These are phyloP conservation scores for Keiferia lycopersicella DNA, from an alignment of 2,888 invertebrate species.

Conservation along the genomic window DNA sequence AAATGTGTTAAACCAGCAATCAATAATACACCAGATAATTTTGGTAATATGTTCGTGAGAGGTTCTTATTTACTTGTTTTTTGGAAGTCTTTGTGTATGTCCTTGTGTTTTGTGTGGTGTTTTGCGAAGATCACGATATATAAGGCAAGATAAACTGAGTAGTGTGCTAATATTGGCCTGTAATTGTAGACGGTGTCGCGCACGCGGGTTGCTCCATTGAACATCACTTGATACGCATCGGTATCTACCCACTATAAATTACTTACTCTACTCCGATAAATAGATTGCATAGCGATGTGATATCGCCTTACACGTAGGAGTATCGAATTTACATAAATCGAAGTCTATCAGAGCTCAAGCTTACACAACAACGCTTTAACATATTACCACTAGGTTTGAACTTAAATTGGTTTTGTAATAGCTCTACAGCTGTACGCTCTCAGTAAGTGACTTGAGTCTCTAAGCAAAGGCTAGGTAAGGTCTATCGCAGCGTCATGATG, in stretches of 20 bases:
- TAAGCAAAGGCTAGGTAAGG: constrained; percentile 12
- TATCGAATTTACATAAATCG: constrained; percentile 21
- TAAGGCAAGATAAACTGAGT: constrained; percentile 14
- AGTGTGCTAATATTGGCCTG: constrained; percentile 24
- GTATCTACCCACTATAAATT: constrained; percentile 23
- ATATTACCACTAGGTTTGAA: background rate
- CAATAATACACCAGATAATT: constrained; percentile 13
- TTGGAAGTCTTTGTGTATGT: constrained; percentile 27
- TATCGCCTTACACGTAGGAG: constrained; percentile 23
- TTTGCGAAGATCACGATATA: constrained; percentile 1
- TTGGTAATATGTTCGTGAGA: constrained; percentile 10
- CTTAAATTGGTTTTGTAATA: background rate
- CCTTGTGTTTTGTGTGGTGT: constrained; percentile 36
- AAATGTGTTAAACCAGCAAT: constrained; percentile 35
- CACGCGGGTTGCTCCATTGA: constrained; percentile 30
- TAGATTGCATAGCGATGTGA: constrained; percentile 21
- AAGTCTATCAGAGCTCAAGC: constrained; percentile 4
- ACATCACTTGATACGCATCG: constrained; percentile 25
- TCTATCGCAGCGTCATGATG: constrained; percentile 19
- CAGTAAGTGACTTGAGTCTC: background rate
- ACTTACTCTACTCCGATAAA: constrained; percentile 24
- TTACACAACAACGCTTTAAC: constrained; percentile 7
- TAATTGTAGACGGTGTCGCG: constrained; percentile 25
- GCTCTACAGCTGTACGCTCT: background rate
- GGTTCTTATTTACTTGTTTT: constrained; percentile 15